Conservation (phyloP, 1,140 invertebrate genomes). For the Drosophila sechellia region DNA sequence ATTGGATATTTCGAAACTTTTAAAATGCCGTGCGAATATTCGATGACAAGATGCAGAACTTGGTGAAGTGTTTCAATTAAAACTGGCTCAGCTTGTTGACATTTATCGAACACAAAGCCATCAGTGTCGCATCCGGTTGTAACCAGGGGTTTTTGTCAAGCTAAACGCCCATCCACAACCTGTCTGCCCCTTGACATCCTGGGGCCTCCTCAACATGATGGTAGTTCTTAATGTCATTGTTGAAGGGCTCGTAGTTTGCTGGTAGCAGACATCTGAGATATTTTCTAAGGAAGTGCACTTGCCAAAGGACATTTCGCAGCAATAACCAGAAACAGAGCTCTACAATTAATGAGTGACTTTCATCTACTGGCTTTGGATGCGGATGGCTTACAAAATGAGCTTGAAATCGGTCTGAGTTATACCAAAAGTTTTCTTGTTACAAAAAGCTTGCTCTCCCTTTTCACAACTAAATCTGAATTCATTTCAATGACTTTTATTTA, state of each 20-base stretch:
- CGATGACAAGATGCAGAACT: constrained; percentile 45
- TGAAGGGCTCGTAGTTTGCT: constrained; percentile 27
- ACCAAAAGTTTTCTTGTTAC: background rate
- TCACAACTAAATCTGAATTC: background rate
- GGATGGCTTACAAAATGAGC: background rate
- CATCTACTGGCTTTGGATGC: background rate
- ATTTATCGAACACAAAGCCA: constrained; percentile 71
- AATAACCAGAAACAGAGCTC: constrained; percentile 52
- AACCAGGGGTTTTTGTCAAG: constrained; percentile 25
- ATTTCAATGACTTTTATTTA: background rate
- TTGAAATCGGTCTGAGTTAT: constrained; percentile 5
- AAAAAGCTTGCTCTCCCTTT: background rate
- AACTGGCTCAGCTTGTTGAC: constrained; percentile 79
- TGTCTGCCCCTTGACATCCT: constrained; percentile 27
- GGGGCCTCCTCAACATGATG: constrained; percentile 23
- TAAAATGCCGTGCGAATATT: constrained; percentile 50
- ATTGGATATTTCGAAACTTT: constrained; percentile 49
- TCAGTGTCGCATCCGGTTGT: constrained; percentile 38
- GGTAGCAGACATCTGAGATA: constrained; percentile 16
- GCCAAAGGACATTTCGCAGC: constrained; percentile 48
- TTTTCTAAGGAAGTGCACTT: constrained; percentile 39
- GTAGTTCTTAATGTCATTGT: constrained; percentile 62
- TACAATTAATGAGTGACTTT: constrained; percentile 15
- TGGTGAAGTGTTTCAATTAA: constrained; percentile 77
- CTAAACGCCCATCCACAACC: constrained; percentile 12